Percentiles rank a stretch among this genome's conserved stretches.
Conservation (phyloP, 2,797 vertebrate genomes). For the Gobionotothen gibberifrons region DNA sequence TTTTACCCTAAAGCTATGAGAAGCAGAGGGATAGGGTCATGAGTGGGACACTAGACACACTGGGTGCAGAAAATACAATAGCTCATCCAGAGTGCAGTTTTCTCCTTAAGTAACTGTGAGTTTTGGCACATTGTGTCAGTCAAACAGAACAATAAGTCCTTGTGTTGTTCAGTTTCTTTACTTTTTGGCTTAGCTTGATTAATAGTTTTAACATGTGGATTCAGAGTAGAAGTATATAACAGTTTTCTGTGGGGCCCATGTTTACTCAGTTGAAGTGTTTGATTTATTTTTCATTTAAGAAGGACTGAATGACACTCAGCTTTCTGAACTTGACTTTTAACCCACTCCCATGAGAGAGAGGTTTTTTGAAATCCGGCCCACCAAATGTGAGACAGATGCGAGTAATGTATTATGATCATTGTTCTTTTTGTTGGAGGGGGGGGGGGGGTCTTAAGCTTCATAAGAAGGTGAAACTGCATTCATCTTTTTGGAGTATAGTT, state of each 20-base stretch:
- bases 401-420: background rate
- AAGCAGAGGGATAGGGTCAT: background rate
- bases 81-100: background rate
- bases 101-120: background rate
- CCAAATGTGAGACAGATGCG: conserved; percentile 25
- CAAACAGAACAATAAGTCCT: background rate
- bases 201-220: conserved; percentile 31
- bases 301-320: background rate
- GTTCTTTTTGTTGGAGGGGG: background rate
- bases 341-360: background rate
- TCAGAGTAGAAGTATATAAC: background rate
- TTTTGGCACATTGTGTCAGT: conserved; percentile 15
- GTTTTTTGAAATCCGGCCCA: background rate
- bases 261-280: background rate
- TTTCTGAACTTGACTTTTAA: conserved; percentile 13
- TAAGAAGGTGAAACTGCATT: background rate
- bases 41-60: conserved; percentile 6
- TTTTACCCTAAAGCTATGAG: conserved; percentile 3
- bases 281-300: background rate
- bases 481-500: background rate
- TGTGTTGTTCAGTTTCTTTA: conserved; percentile 16
- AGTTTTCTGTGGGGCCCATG: background rate
- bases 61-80: background rate
- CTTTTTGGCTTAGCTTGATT: conserved; percentile 2
- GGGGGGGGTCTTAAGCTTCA: background rate